Base-by-base conservation (phyloP, 1,140 invertebrate species). In the Sinonovacula constricta region DNA sequence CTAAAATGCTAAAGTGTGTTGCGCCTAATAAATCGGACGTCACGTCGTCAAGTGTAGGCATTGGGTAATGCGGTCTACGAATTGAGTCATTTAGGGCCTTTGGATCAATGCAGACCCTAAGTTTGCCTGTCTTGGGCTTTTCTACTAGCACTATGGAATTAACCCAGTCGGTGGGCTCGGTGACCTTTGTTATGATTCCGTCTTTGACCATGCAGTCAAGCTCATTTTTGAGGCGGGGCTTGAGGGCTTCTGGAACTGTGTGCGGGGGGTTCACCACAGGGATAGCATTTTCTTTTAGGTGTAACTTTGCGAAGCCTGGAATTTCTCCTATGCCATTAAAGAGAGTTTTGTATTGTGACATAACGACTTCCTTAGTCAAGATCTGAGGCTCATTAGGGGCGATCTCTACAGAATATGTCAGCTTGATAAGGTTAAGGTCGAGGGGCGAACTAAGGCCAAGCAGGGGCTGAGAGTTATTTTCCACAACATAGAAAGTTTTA, bases 91-190 rank as follows among this genome's bases (percentile, higher is more conserved):
- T 85, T 39, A 83, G 54, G 0, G 72, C 45, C 36, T 71, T 71
- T 7, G 69, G 68, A 34, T 82, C 77, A 0, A 82, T 14, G 56
- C 80, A 83, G 1, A 82, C n/a, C 34, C 72, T 39, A 18, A 83
- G 28, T 53, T 86, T 76, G 36, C 86, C 86, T 83, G 91, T 88
- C 30, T 81, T 49, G 31, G 57, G 74, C 85, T 93, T 93, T 60
- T 87, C 81, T 22, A 91, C 89, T 30, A 92, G 83, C 0, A 92
- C 91, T 36, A 92, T 74, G 26, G 85, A 80, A 81, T 90, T 91
- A 0, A 92, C 90, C 91, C 92, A 93, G 33, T 92, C 90, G 4
- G 92, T 90, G 4, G 90, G 86, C 74, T 89, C 78, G 10, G 51
- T 81, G 0, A 87, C 78, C 57, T 79, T 82, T 60, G 54, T 45